Percentiles rank a stretch among this genome's conserved stretches.
phyloP scores from a whole-genome alignment of 1,140 invertebrate genomes.

The Rhynchophorus ferrugineus region DNA sequence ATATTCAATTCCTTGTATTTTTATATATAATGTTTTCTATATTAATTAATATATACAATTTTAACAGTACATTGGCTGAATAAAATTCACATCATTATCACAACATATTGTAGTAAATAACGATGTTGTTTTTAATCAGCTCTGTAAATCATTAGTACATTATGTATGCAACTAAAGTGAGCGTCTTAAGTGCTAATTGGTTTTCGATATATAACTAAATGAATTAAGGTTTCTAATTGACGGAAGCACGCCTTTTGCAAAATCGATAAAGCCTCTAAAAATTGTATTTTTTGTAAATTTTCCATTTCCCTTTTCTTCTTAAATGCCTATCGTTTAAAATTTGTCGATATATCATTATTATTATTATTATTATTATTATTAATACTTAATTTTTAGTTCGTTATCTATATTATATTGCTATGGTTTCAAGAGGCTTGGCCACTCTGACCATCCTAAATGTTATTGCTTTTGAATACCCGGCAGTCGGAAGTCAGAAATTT shows the following conservation, averaged over 20 bases:
- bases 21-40: too few relatives aligned
- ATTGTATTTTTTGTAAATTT: background rate
- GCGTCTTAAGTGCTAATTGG: too few relatives aligned
- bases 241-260: background rate
- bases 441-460: slow-evolving; percentile 34
- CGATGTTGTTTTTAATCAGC: too few relatives aligned
- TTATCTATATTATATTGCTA: slow-evolving; percentile 38
- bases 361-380: slow-evolving; percentile 9
- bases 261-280: background rate
- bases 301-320: background rate
- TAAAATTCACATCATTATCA: too few relatives aligned
- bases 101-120: too few relatives aligned
- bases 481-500: slow-evolving; percentile 31
- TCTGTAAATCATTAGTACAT: too few relatives aligned
- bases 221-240: background rate
- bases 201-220: too few relatives aligned
- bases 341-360: background rate
- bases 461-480: slow-evolving; percentile 44
- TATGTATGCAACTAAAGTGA: too few relatives aligned
- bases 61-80: too few relatives aligned
- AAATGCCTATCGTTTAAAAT: background rate
- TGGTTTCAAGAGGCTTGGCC: slow-evolving; percentile 33
- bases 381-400: slow-evolving; percentile 25
- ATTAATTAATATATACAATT: too few relatives aligned
- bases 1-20: too few relatives aligned